Percentiles rank a stretch among this genome's conserved stretches.
These are phyloP conservation scores for Sylvicola cinctus DNA, from an alignment of 2,888 invertebrate species.

Conservation along the genomic window DNA sequence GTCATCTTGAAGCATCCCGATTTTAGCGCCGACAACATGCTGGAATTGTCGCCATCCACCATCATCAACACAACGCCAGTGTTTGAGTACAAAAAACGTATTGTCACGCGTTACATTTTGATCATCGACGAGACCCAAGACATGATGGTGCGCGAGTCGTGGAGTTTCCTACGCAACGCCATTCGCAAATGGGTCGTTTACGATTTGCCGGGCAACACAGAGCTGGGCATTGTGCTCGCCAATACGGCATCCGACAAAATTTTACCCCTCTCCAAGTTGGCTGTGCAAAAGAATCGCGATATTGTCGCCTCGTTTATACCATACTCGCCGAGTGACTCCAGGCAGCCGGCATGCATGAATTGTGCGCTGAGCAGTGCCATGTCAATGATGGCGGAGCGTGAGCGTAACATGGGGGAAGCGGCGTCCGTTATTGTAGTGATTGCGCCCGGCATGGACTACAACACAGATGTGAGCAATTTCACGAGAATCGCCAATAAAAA, in stretches of 20 bases:
- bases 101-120: constrained; percentile 31
- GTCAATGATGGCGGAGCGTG: constrained; percentile 27
- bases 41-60: constrained; percentile 1
- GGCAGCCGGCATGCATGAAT: constrained; percentile 27
- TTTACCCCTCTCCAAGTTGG: constrained; percentile 18
- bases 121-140: constrained; percentile 36
- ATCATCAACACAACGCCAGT: constrained; percentile 26
- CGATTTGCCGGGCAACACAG: constrained; percentile 30
- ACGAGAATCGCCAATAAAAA: constrained; percentile 17
- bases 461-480: constrained; percentile 22
- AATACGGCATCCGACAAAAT: constrained; percentile 21
- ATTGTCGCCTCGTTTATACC: constrained; percentile 28
- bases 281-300: constrained; percentile 17
- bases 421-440: constrained; percentile 32
- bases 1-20: constrained; percentile 33
- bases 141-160: constrained; percentile 34
- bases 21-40: constrained; percentile 18
- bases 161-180: constrained; percentile 34
- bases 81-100: constrained; percentile 30
- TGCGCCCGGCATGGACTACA: constrained; percentile 30
- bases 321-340: constrained; percentile 29
- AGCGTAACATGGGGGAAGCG: constrained; percentile 25
- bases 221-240: constrained; percentile 29
- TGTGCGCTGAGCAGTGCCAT: constrained; percentile 10
- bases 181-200: constrained; percentile 35